Conservation (phyloP, 2,113 vertebrate genomes). For the Oryzias javanicus region DNA sequence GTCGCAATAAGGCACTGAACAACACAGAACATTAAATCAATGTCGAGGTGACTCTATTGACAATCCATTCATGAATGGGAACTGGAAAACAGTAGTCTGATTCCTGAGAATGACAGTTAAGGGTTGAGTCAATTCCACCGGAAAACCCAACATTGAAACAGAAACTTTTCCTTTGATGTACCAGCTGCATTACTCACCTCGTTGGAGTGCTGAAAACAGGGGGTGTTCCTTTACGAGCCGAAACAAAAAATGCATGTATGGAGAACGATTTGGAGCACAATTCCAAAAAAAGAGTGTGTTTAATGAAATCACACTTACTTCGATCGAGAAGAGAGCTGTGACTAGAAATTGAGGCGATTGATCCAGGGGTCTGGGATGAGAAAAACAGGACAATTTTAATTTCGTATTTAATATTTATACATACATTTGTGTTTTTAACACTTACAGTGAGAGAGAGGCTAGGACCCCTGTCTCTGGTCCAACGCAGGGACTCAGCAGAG, state of each 20-base stretch:
- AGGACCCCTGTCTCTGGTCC: constrained; percentile 50
- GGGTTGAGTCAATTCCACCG: neutral
- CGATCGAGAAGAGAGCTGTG: constrained; percentile 60
- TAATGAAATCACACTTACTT: constrained; percentile 61
- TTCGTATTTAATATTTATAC: neutral
- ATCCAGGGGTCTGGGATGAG: constrained; percentile 70
- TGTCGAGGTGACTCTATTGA: constrained; percentile 62
- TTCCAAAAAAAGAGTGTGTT: neutral
- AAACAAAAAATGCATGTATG: neutral
- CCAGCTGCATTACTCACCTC: constrained; percentile 53
- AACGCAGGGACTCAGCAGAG: constrained; percentile 58
- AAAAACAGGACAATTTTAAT: neutral
- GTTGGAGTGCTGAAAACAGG: constrained; percentile 52
- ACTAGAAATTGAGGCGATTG: constrained; percentile 60
- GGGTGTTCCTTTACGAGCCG: constrained; percentile 68
- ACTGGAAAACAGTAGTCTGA: constrained; percentile 62
- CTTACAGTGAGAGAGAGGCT: constrained; percentile 58
- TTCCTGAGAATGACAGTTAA: constrained; percentile 52
- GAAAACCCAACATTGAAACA: neutral
- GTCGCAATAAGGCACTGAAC: neutral
- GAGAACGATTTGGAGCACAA: too few species aligned
- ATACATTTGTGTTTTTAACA: neutral
- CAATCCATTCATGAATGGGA: constrained; percentile 59
- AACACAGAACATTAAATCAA: constrained; percentile 29
- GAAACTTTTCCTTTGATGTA: neutral